Evolutionary conservation across 2,797 vertebrate species (phyloP).

Genomic region (Acrossocheilus fasciatus): DNA sequence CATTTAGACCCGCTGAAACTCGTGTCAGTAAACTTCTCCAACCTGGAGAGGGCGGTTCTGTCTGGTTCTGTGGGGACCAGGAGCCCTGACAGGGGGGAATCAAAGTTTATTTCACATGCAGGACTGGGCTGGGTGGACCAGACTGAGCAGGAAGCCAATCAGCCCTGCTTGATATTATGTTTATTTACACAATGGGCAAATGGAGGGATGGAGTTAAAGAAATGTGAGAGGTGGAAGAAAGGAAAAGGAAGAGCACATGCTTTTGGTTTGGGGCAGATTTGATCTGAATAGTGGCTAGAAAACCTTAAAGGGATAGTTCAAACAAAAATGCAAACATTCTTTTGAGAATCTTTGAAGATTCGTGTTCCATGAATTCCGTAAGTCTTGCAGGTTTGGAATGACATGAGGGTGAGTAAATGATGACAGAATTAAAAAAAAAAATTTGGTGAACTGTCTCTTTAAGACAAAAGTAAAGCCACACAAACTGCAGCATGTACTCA

Average conservation of each 20-base stretch:
- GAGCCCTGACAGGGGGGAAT: slow-evolving; percentile 27
- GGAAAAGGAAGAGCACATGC: slow-evolving; percentile 16
- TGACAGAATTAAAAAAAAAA: no score
- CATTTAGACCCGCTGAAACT: slow-evolving; percentile 30
- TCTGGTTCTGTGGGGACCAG: slow-evolving; percentile 24
- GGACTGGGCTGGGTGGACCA: slow-evolving; percentile 38
- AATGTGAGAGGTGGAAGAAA: slow-evolving; percentile 28
- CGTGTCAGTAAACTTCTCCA: slow-evolving; percentile 30
- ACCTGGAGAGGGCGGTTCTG: slow-evolving; percentile 1
- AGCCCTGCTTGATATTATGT: slow-evolving; percentile 47
- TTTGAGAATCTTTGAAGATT: neutral
- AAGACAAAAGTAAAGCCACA: neutral
- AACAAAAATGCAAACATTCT: neutral
- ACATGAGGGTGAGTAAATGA: neutral
- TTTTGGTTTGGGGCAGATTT: slow-evolving; percentile 9
- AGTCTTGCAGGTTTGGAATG: no score
- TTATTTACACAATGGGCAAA: slow-evolving; percentile 60
- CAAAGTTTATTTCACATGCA: slow-evolving; percentile 56
- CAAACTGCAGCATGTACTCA: slow-evolving; percentile 2
- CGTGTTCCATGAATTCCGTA: neutral
- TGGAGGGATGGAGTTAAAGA: slow-evolving; percentile 37
- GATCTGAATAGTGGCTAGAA: neutral
- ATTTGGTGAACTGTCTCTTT: neutral
- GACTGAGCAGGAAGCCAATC: slow-evolving; percentile 54
- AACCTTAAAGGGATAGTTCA: neutral